These are phyloP conservation scores for Gallinago jamesoni DNA, from an alignment of 2,113 vertebrate species.

Conservation along the genomic window DNA sequence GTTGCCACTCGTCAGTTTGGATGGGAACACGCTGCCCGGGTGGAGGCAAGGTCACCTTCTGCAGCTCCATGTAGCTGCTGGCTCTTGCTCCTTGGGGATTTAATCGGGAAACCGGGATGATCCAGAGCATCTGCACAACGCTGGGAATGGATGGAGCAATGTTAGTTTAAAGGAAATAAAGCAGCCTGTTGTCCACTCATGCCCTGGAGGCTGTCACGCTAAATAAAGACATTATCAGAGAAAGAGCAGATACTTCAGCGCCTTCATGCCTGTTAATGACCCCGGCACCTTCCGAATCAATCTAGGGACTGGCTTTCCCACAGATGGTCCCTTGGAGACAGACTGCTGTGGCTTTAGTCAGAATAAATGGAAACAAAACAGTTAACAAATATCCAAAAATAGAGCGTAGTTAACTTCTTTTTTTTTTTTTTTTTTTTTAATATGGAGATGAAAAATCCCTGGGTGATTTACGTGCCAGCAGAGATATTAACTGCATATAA, in stretches of 20 bases:
- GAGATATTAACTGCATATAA: constrained; percentile 50
- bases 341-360: background rate
- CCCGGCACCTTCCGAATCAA: background rate
- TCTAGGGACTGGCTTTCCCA: constrained; percentile 28
- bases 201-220: constrained; percentile 37
- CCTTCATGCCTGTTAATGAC: constrained; percentile 27
- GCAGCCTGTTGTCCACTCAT: background rate
- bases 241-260: constrained; percentile 18
- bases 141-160: constrained; percentile 16
- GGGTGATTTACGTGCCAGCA: constrained; percentile 47
- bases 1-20: background rate
- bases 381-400: constrained; percentile 45
- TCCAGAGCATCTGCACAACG: background rate
- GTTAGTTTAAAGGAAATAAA: constrained; percentile 10
- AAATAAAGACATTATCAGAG: constrained; percentile 45
- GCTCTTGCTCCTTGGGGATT: background rate
- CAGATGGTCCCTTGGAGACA: constrained; percentile 50
- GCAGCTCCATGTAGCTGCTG: background rate
- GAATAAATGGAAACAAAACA: background rate
- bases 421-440: background rate
- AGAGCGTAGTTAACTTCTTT: background rate
- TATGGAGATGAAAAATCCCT: constrained; percentile 19
- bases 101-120: background rate
- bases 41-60: background rate
- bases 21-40: background rate